Conservation (phyloP, 2,797 vertebrate species). For the Coracias cyanogaster region DNA sequence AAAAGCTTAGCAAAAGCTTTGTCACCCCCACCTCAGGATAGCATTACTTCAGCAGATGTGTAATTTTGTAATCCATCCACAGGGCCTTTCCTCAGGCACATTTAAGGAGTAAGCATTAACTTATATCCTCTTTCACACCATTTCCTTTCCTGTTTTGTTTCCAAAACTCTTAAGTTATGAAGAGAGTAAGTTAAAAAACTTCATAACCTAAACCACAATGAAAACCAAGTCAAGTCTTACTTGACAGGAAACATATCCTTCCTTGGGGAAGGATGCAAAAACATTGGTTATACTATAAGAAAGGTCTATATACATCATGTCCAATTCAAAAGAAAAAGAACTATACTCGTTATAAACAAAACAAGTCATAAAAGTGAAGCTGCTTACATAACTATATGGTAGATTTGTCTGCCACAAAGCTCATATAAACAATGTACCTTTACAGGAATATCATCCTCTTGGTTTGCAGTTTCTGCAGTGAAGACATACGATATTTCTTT, state of each 20-base stretch:
- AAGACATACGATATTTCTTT: conserved; percentile 97
- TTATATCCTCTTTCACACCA: background rate
- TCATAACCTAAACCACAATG: background rate
- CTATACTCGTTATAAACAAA: background rate
- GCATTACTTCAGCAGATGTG: background rate
- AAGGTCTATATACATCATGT: background rate
- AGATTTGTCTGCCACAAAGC: background rate
- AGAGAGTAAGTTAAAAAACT: background rate
- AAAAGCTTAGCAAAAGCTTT: background rate
- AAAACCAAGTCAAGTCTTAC: background rate
- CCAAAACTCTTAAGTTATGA: background rate
- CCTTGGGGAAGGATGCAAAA: background rate
- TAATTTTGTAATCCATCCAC: background rate
- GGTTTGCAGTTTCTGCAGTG: conserved; percentile 88
- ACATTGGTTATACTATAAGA: background rate
- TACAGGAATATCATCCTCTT: conserved; percentile 93
- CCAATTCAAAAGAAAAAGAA: background rate
- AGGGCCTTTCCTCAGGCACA: background rate
- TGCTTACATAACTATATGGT: background rate
- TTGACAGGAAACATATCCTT: background rate
- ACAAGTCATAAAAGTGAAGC: background rate
- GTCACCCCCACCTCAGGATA: background rate
- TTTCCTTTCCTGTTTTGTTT: background rate
- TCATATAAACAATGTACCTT: conserved; percentile 80
- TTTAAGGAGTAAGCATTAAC: background rate